Conservation (phyloP, 2,888 invertebrate species). For the Xylota sylvarum region DNA sequence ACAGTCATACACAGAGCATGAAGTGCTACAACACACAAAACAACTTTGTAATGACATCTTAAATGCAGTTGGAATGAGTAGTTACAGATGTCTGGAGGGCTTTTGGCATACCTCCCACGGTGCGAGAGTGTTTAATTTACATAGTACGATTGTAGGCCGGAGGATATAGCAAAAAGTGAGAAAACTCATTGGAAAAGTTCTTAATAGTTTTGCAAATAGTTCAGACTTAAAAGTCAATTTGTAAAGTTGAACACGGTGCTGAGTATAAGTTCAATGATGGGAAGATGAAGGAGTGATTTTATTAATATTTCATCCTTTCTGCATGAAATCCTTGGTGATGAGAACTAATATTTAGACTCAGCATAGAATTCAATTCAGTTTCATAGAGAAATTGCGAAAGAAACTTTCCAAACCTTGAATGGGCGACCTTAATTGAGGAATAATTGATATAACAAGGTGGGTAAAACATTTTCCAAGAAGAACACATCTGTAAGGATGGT, state of each 20-base stretch:
- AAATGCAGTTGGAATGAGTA: too few species aligned
- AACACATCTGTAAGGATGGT: too few species aligned
- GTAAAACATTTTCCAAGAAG: not conserved
- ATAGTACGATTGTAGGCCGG: not conserved
- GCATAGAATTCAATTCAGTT: not conserved
- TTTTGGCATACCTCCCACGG: constrained; percentile 8
- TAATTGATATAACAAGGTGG: not conserved
- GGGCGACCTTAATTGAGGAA: constrained; percentile 27
- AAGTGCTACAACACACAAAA: too few species aligned
- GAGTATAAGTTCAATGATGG: not conserved
- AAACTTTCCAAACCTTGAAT: constrained; percentile 19
- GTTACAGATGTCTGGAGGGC: too few species aligned
- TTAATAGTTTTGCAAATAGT: constrained; percentile 54
- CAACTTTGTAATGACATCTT: too few species aligned
- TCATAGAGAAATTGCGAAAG: not conserved
- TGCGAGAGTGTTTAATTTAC: not conserved
- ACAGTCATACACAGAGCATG: too few species aligned
- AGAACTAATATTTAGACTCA: not conserved
- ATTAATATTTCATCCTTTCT: constrained; percentile 56
- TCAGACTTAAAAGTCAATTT: constrained; percentile 41
- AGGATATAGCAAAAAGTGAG: not conserved
- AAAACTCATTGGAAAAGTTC: constrained; percentile 59
- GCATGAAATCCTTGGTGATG: constrained; percentile 25
- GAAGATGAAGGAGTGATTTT: constrained; percentile 21
- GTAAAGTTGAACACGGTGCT: constrained; percentile 5